These are phyloP conservation scores for Masnerella sp. DNA, from an alignment of 2,888 invertebrate genomes.

Conservation along the genomic window DNA sequence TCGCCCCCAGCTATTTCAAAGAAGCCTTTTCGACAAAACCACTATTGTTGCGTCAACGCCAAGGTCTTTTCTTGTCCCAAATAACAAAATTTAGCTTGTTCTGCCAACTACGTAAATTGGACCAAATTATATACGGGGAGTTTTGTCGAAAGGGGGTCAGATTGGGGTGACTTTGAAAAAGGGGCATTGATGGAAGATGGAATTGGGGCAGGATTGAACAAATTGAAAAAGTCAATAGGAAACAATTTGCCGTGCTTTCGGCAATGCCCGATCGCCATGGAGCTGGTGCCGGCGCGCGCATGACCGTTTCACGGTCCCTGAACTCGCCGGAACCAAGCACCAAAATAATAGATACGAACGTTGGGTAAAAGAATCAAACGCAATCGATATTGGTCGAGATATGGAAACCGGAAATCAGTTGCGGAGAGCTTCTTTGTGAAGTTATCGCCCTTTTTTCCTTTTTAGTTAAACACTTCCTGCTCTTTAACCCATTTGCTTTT, in stretches of 20 bases:
- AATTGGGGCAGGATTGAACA: slow-evolving; percentile 9
- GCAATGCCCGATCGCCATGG: slow-evolving; percentile 12
- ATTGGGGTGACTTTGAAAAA: too few relatives aligned
- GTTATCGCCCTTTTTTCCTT: too few relatives aligned
- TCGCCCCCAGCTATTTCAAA: slow-evolving; percentile 13
- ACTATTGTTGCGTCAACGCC: too few relatives aligned
- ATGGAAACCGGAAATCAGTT: too few relatives aligned
- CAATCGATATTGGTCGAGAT: slow-evolving; percentile 34
- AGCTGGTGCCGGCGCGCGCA: slow-evolving; percentile 34
- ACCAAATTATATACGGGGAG: too few relatives aligned
- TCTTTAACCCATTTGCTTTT: too few relatives aligned
- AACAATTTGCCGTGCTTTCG: slow-evolving; percentile 31
- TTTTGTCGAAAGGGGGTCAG: too few relatives aligned
- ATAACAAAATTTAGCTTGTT: too few relatives aligned
- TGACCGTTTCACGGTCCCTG: slow-evolving; percentile 51
- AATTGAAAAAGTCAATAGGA: slow-evolving; percentile 44
- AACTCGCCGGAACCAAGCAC: slow-evolving; percentile 40
- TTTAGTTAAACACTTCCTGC: too few relatives aligned
- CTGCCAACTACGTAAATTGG: background rate
- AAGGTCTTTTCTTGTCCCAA: background rate
- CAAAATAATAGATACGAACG: slow-evolving; percentile 41
- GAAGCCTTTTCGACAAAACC: slow-evolving; percentile 23
- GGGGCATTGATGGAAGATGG: background rate
- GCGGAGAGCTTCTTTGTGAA: too few relatives aligned
- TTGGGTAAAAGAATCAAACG: slow-evolving; percentile 20